Percentiles rank a stretch among this genome's conserved stretches.
Evolutionary conservation across 2,888 invertebrate genomes (phyloP).

Genomic region (Yponomeuta sedellus): DNA sequence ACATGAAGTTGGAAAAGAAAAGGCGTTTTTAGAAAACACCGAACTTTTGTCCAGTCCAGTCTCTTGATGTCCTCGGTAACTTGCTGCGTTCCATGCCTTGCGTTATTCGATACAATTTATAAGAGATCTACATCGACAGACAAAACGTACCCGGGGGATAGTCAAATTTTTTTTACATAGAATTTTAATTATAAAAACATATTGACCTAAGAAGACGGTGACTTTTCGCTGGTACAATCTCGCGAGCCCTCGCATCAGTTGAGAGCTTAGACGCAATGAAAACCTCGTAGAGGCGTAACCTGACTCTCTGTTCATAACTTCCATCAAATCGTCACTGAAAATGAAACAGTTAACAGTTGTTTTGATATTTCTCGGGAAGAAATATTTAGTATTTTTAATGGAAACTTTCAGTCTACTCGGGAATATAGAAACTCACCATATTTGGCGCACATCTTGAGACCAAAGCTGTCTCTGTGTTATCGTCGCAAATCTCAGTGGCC

Average conservation of each 20-base stretch:
- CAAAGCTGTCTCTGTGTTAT: slow-evolving; percentile 55
- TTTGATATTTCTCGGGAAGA: no score
- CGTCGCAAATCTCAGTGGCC: slow-evolving; percentile 58
- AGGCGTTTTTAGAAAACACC: no score
- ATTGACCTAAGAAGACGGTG: slow-evolving; percentile 45
- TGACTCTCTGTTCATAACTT: slow-evolving; percentile 57
- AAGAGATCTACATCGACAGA: no score
- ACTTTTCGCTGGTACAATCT: slow-evolving; percentile 58
- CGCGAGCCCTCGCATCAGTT: slow-evolving; percentile 55
- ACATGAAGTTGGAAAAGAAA: no score
- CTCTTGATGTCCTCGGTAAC: no score
- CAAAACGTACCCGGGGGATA: no score
- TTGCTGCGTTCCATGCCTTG: no score
- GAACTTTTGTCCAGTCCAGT: no score
- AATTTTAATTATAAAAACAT: background rate
- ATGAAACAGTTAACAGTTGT: background rate
- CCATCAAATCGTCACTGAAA: slow-evolving; percentile 52
- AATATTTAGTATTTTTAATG: no score
- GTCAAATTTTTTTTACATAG: background rate
- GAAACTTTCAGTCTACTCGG: no score
- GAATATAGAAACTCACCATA: slow-evolving; percentile 41
- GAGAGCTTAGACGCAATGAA: slow-evolving; percentile 61
- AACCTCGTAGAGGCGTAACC: slow-evolving; percentile 54
- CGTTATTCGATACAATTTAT: no score
- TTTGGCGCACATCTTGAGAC: slow-evolving; percentile 56